phyloP scores from a whole-genome alignment of 2,888 invertebrate species.

The Mechanitis mazaeus region DNA sequence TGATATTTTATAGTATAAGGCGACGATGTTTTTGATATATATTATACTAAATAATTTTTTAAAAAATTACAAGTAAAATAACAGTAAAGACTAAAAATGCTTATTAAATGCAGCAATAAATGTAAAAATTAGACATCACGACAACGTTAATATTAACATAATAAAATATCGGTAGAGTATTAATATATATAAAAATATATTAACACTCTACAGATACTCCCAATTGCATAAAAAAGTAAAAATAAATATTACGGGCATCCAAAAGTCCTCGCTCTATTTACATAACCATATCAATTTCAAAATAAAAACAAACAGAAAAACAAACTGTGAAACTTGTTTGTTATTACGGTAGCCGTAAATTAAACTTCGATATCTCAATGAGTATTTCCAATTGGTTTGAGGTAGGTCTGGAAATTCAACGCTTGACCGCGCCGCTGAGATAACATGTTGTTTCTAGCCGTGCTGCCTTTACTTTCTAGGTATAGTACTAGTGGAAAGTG shows the following conservation, averaged over 20 bases:
- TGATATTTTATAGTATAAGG: no score
- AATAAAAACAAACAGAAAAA: not conserved
- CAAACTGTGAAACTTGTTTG: not conserved
- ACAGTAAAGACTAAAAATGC: no score
- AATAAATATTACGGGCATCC: not conserved
- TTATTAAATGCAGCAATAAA: no score
- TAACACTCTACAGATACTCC: no score
- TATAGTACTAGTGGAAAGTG: not conserved
- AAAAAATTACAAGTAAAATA: no score
- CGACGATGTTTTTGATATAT: no score
- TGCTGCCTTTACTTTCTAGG: conserved; percentile 34
- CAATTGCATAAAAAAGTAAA: no score
- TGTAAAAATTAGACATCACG: no score
- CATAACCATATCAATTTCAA: not conserved
- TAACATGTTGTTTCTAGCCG: conserved; percentile 56
- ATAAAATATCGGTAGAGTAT: no score
- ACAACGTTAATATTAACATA: no score
- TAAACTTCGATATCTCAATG: conserved; percentile 22
- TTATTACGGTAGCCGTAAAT: conserved; percentile 7
- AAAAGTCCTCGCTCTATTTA: not conserved
- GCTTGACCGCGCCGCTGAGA: conserved; percentile 55
- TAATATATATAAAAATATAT: no score
- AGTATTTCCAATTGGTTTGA: conserved; percentile 32
- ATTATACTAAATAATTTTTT: no score
- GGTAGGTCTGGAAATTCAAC: conserved; percentile 49